Base-by-base conservation (phyloP, 1,140 invertebrate genomes). In the Polypedilum pembai region DNA sequence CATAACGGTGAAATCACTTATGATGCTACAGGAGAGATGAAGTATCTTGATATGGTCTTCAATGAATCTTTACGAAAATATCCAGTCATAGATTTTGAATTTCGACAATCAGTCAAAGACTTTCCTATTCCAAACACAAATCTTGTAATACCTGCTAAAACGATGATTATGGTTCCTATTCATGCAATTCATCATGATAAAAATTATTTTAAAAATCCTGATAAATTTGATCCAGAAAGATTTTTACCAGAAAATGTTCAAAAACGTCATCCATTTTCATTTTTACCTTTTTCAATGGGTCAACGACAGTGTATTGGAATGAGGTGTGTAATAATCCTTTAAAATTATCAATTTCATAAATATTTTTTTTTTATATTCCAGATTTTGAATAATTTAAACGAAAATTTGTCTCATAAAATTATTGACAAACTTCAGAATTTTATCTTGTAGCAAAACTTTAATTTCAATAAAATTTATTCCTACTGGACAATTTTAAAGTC, bases 161-260 rank as follows among this genome's bases (percentile, higher is more conserved):
- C 85, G 7, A 84, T 84, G 2, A 76, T 89, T 1, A 83, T 84
- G 75, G 82, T 90, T 72, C 85, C 88, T 0, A 79, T 86, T 15
- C 82, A 84, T 75, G 85, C 84, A 0, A 77, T 89, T 3, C 88
- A 90, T 74, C 83, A 83, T n/a, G 89, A 94, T 80, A 82, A 85
- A 1, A 79, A 87, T 66, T 86, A 88, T 77, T 95, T 88, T 77
- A 84, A 87, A 15, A 83, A 93, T 65, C 90, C 93, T 0, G 83
- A 89, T 7, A 79, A 79, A 10, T 95, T 90, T 79, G 85, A 89
- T 78, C 94, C 94, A 0, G 89, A 92, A 69, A 83, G 92, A 76
- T 94, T 93, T 80, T 93, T 80, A 81, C 79, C 3, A 83, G 83
- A 82, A 74, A 82, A 84, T 15, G 81, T 82, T 20, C 76, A 77